Percentiles rank a stretch among this genome's conserved stretches.
phyloP scores from a whole-genome alignment of 2,797 vertebrate species.

The Spizella passerina region DNA sequence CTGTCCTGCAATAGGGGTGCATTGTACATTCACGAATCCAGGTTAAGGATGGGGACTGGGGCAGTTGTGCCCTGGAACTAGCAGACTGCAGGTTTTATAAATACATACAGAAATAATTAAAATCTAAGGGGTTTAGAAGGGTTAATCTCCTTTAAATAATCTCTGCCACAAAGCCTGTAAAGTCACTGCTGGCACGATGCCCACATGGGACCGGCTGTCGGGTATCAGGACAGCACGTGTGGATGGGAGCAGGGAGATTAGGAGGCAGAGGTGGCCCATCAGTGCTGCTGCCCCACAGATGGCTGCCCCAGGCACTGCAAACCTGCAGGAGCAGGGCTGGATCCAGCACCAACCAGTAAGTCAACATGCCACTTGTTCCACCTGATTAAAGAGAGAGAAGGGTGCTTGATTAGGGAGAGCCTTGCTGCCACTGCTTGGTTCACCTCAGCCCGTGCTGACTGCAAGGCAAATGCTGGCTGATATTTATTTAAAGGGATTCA shows the following conservation, averaged over 20 bases:
- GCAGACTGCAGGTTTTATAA: slow-evolving; percentile 86
- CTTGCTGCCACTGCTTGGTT: background rate
- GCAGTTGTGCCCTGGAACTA: slow-evolving; percentile 76
- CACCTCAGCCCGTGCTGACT: background rate
- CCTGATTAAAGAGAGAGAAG: background rate
- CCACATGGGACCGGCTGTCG: slow-evolving; percentile 75
- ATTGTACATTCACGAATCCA: slow-evolving; percentile 38
- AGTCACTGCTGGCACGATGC: slow-evolving; percentile 79
- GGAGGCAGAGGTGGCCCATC: background rate
- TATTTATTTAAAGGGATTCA: slow-evolving; percentile 40
- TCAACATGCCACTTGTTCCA: background rate
- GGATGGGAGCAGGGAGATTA: slow-evolving; percentile 48
- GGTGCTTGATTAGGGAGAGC: background rate
- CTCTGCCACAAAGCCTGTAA: slow-evolving; percentile 84
- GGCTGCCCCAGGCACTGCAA: background rate
- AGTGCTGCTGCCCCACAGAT: background rate
- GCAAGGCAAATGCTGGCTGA: slow-evolving; percentile 27
- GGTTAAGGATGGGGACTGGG: slow-evolving; percentile 73
- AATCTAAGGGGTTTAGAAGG: slow-evolving; percentile 90
- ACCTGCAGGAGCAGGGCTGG: background rate
- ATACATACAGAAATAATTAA: slow-evolving; percentile 96
- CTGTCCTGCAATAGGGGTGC: background rate
- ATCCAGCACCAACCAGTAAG: background rate
- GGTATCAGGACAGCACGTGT: slow-evolving; percentile 68
- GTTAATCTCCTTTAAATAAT: slow-evolving; percentile 92